A percentile compares a stretch with the other conserved stretches of the same genome.
Evolutionary conservation across 2,113 vertebrate genomes (phyloP).

Genomic region (Siniperca knerii): DNA sequence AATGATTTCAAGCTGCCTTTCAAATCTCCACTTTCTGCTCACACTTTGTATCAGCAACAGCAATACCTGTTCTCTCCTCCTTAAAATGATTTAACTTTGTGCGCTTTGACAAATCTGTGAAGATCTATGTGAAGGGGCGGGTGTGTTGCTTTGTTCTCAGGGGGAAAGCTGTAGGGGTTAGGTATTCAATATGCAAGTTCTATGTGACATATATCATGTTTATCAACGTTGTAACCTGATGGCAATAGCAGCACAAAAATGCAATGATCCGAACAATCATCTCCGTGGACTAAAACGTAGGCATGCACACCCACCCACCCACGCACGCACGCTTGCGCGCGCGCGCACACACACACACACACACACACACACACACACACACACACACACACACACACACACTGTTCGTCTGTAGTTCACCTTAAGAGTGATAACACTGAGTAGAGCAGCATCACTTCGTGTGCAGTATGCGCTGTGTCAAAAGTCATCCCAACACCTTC

Average conservation of each 20-base stretch:
- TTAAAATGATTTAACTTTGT: constrained; percentile 11
- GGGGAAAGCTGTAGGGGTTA: constrained; percentile 30
- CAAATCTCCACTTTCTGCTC: constrained; percentile 7
- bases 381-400: constrained; percentile 21
- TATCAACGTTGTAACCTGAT: constrained; percentile 47
- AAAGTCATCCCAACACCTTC: constrained; percentile 21
- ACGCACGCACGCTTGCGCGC: constrained; percentile 7
- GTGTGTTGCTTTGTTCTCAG: constrained; percentile 53
- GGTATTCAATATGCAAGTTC: constrained; percentile 68
- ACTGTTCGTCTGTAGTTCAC: constrained; percentile 13
- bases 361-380: constrained; percentile 8
- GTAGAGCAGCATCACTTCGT: constrained; percentile 8
- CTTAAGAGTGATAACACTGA: neutral
- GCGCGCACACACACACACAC: constrained; percentile 20
- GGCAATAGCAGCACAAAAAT: constrained; percentile 75
- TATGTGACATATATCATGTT: constrained; percentile 36
- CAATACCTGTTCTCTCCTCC: constrained; percentile 21
- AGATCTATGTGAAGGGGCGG: neutral
- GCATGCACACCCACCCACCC: constrained; percentile 12
- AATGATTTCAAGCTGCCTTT: constrained; percentile 6
- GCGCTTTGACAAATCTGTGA: constrained; percentile 25
- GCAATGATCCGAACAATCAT: constrained; percentile 22
- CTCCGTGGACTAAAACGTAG: constrained; percentile 7
- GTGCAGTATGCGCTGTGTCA: constrained; percentile 8
- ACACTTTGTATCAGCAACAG: constrained; percentile 20